Base-by-base conservation (phyloP, 2,797 vertebrate species). In the Brachyrhaphis roseni region DNA sequence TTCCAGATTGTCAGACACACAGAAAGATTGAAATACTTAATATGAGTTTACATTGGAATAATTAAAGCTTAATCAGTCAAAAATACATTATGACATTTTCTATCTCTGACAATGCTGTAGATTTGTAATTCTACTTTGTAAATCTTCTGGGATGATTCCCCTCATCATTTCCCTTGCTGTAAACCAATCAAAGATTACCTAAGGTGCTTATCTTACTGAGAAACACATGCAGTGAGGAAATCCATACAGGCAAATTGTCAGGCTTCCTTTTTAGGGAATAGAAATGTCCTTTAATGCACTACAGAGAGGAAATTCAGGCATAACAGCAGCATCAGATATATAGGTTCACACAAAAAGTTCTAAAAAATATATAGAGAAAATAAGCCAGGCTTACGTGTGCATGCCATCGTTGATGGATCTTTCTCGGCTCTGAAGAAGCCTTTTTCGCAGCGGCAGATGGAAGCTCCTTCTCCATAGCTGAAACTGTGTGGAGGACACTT, bases 341-440 rank as follows among this genome's bases (percentile, higher is more conserved):
- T 26, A 53, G 20, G 20, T 53, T 53, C 49, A 53, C 49, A 26
- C 49, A 53, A 53, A 26, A 53, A 53, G 49, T 26, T 53, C 20
- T 26, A 26, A 26, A 53, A 53, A 26, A 26, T 53, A 26, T 8
- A 53, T 3, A 23, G 49, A 51, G 49, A 51, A 51, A 23, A 51
- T 51, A 53, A 53, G 49, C 49, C 49, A 53, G 84, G 93, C 94
- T 94, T 79, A 94, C 98, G 96, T 90, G 98, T 99, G 87, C 98
- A 99, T 79, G 98, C 97, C 98, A 99, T 99, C 8, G 97, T 97
- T 55, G 97, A 96, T 36, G 98, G 98, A 85, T 99, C 98, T 92
- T 98, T 98, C 80, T 97, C 96, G 41, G 98, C 96, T 86, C 98
- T 95, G 95, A 96, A 99, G 92, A 97, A 98, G 76, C 96, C 95